A percentile compares a stretch with the other conserved stretches of the same genome.
Evolutionary conservation across 1,140 invertebrate species (phyloP).

Genomic region (Olivierus martensii): DNA sequence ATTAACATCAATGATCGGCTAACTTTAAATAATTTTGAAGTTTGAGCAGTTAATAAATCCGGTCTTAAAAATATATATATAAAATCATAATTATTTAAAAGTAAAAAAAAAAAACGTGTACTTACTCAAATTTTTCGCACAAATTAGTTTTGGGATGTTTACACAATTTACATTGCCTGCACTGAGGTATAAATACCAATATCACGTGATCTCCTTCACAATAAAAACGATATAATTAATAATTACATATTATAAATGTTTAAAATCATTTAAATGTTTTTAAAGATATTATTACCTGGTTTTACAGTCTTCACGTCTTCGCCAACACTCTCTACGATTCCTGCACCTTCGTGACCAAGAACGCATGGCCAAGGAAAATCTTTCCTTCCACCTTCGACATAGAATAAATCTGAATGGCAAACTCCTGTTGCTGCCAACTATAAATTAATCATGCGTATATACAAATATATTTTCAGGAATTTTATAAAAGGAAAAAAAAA

Average conservation of each 20-base stretch:
- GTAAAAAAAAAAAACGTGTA: not conserved
- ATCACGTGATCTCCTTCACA: conserved; percentile 77
- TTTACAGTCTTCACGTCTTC: conserved; percentile 73
- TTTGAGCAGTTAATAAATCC: no score
- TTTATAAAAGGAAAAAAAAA: no score
- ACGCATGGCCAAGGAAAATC: conserved; percentile 59
- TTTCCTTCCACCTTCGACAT: conserved; percentile 2
- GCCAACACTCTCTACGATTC: conserved; percentile 90
- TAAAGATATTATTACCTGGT: conserved; percentile 37
- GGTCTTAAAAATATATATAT: not conserved
- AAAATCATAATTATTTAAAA: not conserved
- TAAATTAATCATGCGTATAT: not conserved
- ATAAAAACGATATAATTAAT: not conserved
- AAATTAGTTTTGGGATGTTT: conserved; percentile 88
- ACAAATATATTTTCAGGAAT: not conserved
- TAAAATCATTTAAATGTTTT: not conserved
- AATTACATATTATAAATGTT: not conserved
- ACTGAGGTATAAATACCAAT: conserved; percentile 89
- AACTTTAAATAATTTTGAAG: no score
- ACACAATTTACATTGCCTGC: conserved; percentile 90
- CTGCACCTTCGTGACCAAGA: conserved; percentile 85
- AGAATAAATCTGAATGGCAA: conserved; percentile 17
- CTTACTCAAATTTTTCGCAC: conserved; percentile 36
- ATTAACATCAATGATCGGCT: no score
- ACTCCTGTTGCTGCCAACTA: conserved; percentile 17